phyloP scores from a whole-genome alignment of 2,113 vertebrate genomes.

The Urocitellus parryii region DNA sequence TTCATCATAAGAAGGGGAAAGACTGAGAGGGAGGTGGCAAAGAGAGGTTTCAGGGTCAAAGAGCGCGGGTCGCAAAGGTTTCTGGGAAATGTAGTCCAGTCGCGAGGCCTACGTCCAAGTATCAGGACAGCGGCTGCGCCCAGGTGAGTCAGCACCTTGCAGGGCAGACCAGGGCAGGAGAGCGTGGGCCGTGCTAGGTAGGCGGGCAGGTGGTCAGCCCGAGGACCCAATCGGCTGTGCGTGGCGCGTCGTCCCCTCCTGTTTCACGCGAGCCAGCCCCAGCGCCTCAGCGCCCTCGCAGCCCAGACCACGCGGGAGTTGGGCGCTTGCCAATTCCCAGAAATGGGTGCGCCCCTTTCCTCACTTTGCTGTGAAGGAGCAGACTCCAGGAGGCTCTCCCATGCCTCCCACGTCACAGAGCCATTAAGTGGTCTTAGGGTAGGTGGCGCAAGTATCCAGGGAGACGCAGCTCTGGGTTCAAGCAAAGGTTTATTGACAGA shows the following conservation, averaged over 20 bases:
- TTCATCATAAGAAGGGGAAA: too few species aligned
- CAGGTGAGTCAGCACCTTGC: neutral
- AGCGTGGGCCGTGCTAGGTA: neutral
- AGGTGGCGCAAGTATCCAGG: too few species aligned
- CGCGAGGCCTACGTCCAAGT: neutral
- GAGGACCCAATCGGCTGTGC: neutral
- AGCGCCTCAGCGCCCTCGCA: too few species aligned
- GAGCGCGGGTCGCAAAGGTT: neutral
- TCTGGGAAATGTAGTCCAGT: constrained; percentile 47
- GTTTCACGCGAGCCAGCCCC: too few species aligned
- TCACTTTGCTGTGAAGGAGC: neutral
- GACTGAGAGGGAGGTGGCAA: too few species aligned
- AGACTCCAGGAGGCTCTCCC: too few species aligned
- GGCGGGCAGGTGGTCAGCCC: neutral
- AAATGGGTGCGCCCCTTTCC: neutral
- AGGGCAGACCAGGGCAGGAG: neutral
- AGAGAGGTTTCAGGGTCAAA: too few species aligned
- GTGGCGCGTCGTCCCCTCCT: too few species aligned
- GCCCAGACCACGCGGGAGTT: too few species aligned
- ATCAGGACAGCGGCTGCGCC: neutral
- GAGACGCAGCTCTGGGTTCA: too few species aligned
- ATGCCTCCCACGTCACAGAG: too few species aligned
- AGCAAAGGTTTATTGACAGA: too few species aligned
- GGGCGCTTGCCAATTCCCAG: neutral
- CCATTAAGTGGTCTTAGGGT: neutral